Evolutionary conservation across 2,113 vertebrate species (phyloP), one percentile per base, ranked within the genome.

Genomic region (Apistogramma diplotaenia): DNA sequence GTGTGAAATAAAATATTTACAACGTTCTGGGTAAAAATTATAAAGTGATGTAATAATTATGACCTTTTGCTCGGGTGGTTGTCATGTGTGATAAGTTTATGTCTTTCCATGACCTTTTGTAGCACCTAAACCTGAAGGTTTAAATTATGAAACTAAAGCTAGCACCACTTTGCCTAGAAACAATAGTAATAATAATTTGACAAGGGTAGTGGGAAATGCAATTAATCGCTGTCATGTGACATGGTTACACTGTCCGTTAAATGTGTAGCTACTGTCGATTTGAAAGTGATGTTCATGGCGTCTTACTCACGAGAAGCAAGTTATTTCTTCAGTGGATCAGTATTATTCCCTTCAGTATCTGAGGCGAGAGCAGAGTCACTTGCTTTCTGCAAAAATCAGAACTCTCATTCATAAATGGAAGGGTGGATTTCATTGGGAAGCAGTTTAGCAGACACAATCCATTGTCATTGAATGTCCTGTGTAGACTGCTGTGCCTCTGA

Each of bases 391-490:
- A 70, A 40, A 15, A 15, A 43, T 43, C 40, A 43, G 11, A 2
- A 10, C 23, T 62, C 3, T 18, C 13, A 13, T 83, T 40, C 15
- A 49, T 46, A 33, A 62, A 78, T 16, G 11, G 9, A 71, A 15
- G 9, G 40, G 19, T 56, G 5, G 33, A 73, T 73, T 62, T 87
- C 35, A 74, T 43, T 55, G 27, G 21, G 74, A 58, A 18, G 21
- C 9, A 1, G 5, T 74, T 49, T 23, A 78, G 13, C 77, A 46
- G 78, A 80, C 6, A 9, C 27, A 1, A 2, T 78, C 57, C 31
- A 12, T 76, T 81, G 77, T 89, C 85, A 83, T 65, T 90, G 61
- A 89, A 75, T 46, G 82, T 83, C 82, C 65, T 65, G 59, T 54
- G 5, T 70, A 27, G 21, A 16, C 37, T 2, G 12, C 8, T 19